Conservation (phyloP, 2,113 vertebrate genomes). For the Myotis brandtii region DNA sequence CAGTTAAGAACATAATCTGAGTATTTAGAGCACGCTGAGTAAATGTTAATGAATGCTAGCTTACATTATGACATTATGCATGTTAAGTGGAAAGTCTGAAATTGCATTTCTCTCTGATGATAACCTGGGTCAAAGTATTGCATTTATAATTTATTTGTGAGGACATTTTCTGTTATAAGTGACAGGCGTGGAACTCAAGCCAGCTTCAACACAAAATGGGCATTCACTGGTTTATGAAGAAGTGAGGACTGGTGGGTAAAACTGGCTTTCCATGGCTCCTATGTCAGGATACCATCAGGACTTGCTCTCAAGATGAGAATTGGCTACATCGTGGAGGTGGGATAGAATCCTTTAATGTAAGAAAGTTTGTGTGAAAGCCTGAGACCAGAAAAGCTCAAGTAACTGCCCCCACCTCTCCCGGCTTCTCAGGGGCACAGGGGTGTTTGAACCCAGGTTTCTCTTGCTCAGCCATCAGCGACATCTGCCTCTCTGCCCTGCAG, state of each 20-base stretch:
- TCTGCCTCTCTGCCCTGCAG: neutral
- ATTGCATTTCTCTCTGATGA: conserved; percentile 14
- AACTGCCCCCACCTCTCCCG: neutral
- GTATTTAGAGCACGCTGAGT: conserved; percentile 56
- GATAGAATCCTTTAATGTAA: neutral
- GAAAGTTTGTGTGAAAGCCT: neutral
- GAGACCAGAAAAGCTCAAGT: neutral
- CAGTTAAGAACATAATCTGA: conserved; percentile 12
- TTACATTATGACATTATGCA: conserved; percentile 34
- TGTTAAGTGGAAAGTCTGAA: conserved; percentile 41
- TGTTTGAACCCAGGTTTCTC: neutral
- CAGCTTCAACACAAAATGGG: neutral
- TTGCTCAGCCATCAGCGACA: neutral
- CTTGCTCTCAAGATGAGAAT: neutral
- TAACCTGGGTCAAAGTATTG: conserved; percentile 11
- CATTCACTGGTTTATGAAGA: neutral
- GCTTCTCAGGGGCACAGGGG: neutral
- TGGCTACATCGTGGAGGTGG: neutral
- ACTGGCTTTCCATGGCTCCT: neutral
- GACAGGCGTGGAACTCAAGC: neutral
- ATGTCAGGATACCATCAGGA: neutral
- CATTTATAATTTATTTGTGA: conserved; percentile 26
- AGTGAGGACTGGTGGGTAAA: neutral
- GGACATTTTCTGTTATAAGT: conserved; percentile 50
- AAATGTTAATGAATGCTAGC: conserved; percentile 64